These are phyloP conservation scores for Arenaria interpres DNA, from an alignment of 2,113 vertebrate genomes.

Conservation along the genomic window DNA sequence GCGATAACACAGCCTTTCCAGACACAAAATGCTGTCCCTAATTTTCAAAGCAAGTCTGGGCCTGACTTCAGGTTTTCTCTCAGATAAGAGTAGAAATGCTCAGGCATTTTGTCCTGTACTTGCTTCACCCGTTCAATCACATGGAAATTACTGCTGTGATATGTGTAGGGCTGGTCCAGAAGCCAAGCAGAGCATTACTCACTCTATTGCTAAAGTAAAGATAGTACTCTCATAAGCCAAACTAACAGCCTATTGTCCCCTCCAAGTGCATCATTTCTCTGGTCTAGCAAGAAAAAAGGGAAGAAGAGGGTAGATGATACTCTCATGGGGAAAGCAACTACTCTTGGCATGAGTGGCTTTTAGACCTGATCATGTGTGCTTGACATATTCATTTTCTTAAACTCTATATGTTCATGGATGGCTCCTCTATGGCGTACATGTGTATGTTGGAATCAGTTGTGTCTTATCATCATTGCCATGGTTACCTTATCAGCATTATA, in stretches of 20 bases:
- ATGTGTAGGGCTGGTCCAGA: neutral
- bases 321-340: neutral
- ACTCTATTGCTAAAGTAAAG: neutral
- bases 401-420: neutral
- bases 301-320: neutral
- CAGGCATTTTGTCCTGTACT: neutral
- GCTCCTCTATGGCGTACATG: neutral
- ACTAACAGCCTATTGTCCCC: neutral
- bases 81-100: neutral
- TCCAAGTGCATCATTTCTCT: neutral
- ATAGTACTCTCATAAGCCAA: neutral
- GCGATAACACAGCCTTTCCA: neutral
- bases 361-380: neutral
- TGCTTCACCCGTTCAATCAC: neutral
- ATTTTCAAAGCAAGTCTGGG: neutral
- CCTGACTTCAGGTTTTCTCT: neutral
- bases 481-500: conserved; percentile 47
- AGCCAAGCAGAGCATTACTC: neutral
- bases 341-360: neutral
- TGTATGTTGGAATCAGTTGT: neutral
- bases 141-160: neutral
- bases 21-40: neutral
- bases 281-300: neutral
- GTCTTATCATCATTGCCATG: conserved; percentile 39
- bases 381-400: neutral